Evolutionary conservation across 2,888 invertebrate genomes (phyloP).

Genomic region (Priocnemis perturbator): DNA sequence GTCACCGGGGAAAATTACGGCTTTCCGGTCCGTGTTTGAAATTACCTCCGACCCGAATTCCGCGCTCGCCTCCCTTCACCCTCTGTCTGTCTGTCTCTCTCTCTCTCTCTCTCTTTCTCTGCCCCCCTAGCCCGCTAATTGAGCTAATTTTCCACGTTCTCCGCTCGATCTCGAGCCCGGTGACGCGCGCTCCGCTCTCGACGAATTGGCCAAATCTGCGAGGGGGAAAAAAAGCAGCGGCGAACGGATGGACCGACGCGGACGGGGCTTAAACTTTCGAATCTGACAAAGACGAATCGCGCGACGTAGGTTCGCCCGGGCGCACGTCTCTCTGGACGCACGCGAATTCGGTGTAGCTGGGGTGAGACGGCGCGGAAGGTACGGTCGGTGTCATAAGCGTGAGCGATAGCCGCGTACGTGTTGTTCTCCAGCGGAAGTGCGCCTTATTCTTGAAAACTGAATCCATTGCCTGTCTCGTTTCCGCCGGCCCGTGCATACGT

Average conservation of each 20-base stretch:
- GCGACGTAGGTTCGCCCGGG: neutral
- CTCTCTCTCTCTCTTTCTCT: no score
- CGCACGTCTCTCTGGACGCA: neutral
- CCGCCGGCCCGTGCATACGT: constrained; percentile 9
- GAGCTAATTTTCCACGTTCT: no score
- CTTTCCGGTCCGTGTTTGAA: no score
- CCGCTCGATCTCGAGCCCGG: no score
- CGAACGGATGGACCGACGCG: neutral
- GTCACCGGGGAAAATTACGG: no score
- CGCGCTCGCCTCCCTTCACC: no score
- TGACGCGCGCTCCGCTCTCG: no score
- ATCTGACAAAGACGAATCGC: constrained; percentile 41
- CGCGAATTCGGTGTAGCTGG: constrained; percentile 18
- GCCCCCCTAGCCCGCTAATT: no score
- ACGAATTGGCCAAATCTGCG: constrained; percentile 7
- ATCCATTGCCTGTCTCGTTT: constrained; percentile 32
- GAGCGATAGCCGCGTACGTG: constrained; percentile 38
- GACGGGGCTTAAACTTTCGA: constrained; percentile 16
- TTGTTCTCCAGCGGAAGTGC: constrained; percentile 22
- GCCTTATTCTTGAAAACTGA: constrained; percentile 37
- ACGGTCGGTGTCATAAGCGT: constrained; percentile 29
- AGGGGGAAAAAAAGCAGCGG: constrained; percentile 5
- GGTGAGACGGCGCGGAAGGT: constrained; percentile 1
- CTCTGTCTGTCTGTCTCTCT: no score
- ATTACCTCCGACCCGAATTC: no score